These are phyloP conservation scores for Umimayanthus chanpuru DNA, from an alignment of 92 coral and sea anemone genomes.

Conservation along the genomic window DNA sequence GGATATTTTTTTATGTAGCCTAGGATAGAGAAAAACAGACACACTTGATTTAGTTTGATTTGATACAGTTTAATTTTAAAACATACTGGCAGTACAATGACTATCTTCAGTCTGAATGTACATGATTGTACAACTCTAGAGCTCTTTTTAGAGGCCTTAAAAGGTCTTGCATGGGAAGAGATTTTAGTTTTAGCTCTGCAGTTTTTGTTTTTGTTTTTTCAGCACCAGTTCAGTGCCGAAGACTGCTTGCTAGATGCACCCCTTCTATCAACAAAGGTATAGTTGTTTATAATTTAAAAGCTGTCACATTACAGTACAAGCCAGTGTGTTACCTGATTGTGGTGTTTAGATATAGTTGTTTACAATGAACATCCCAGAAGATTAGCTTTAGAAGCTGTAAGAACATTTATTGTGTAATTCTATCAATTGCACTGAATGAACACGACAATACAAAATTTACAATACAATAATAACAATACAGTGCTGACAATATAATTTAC, in stretches of 20 bases:
- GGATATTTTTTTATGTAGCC: no score
- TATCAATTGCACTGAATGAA: no score
- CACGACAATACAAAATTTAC: not conserved
- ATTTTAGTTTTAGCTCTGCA: not conserved
- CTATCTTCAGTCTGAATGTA: not conserved
- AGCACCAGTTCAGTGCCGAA: constrained; percentile 74
- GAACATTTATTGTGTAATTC: no score
- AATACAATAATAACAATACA: not conserved
- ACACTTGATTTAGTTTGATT: no score
- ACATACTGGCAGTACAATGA: no score
- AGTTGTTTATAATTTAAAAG: not conserved
- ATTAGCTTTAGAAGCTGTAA: no score
- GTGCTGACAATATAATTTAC: no score
- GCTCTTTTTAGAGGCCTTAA: not conserved
- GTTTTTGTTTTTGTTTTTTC: not conserved
- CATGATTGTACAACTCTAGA: constrained; percentile 13
- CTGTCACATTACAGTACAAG: not conserved
- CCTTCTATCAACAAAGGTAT: constrained; percentile 68
- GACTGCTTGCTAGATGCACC: constrained; percentile 77
- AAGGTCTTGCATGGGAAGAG: not conserved
- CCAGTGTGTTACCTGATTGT: no score
- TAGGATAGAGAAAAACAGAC: no score
- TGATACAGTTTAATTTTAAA: no score
- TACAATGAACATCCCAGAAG: no score
- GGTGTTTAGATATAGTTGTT: no score